Evolutionary conservation across 2,888 invertebrate genomes (phyloP), one percentile per base, ranked within the genome.

Genomic region (Dexiosoma caninum): DNA sequence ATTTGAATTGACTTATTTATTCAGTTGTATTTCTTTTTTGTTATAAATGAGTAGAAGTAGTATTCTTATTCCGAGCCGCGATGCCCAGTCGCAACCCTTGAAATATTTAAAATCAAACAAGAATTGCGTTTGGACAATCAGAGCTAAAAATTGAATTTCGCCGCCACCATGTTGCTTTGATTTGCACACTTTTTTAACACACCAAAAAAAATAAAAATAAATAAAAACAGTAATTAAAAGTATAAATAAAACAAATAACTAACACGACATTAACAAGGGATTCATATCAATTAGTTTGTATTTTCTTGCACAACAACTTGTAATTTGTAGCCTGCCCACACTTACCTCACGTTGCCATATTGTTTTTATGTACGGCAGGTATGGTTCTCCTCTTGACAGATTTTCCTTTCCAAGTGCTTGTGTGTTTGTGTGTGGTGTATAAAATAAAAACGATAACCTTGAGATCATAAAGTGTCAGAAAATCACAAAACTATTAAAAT

Each of bases 91-190:
- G 85, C 90, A 90, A 90, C 87, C 88, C 90, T 90, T 90, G 90
- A 89, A 86, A 85, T 89, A 85, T 87, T 86, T 85, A 74, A 87
- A 87, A 85, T 86, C 84, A 86, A 85, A 90, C 90, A 90, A 90
- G 90, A 90, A 90, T 90, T 90, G 90, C 90, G 90, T 90, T 90
- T 90, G 90, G 90, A 90, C 90, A 90, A 90, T 90, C 90, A 90
- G 89, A 90, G 90, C 90, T 90, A 90, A 90, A 90, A 90, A 90
- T 89, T 86, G 90, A 89, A 88, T 85, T 23, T 72, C 21, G 30
- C 35, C 37, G 35, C 32, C 37, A 27, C 32, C 19, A n/a, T 10
- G 23, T 30, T 19, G 40, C 19, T 66, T 1, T 9, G 57, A 74
- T 66, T 62, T 55, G 2, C 32, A 66, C 42, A 70, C 53, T 67